A percentile compares a stretch with the other conserved stretches of the same genome.
Conservation (phyloP, 2,797 vertebrate species). For the Aplochiton taeniatus region DNA sequence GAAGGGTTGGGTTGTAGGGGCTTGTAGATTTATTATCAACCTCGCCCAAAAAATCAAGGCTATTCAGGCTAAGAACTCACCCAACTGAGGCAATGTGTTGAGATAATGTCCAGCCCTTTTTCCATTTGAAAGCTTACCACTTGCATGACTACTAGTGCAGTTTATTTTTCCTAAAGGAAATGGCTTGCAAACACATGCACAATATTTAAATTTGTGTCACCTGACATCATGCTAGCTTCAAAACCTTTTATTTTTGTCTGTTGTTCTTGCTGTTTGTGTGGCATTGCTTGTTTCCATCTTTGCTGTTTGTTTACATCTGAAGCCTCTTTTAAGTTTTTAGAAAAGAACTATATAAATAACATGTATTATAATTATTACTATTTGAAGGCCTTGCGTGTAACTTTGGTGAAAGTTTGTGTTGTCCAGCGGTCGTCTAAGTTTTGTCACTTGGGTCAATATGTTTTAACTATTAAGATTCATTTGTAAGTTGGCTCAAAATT, state of each 20-base stretch:
- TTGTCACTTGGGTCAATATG: constrained; percentile 59
- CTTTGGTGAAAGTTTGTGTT: constrained; percentile 37
- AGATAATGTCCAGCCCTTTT: neutral
- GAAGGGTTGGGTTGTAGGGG: constrained; percentile 12
- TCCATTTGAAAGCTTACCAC: neutral
- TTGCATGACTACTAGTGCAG: neutral
- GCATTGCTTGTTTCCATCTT: no score
- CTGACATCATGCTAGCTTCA: constrained; percentile 30
- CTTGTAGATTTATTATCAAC: constrained; percentile 55
- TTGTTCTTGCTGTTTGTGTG: no score
- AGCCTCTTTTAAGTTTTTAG: no score
- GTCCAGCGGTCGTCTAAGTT: constrained; percentile 39
- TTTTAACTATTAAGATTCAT: constrained; percentile 62
- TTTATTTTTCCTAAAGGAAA: no score
- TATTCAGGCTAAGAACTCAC: constrained; percentile 46
- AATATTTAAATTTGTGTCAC: constrained; percentile 35
- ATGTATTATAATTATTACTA: no score
- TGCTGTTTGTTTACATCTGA: no score
- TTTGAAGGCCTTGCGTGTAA: constrained; percentile 14
- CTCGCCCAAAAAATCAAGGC: constrained; percentile 47
- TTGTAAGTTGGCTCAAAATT: constrained; percentile 55
- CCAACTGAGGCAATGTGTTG: neutral
- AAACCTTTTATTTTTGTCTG: neutral
- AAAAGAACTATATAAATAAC: no score
- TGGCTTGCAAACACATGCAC: no score